phyloP scores from a whole-genome alignment of 2,113 vertebrate species.

The Podocnemis expansa region DNA sequence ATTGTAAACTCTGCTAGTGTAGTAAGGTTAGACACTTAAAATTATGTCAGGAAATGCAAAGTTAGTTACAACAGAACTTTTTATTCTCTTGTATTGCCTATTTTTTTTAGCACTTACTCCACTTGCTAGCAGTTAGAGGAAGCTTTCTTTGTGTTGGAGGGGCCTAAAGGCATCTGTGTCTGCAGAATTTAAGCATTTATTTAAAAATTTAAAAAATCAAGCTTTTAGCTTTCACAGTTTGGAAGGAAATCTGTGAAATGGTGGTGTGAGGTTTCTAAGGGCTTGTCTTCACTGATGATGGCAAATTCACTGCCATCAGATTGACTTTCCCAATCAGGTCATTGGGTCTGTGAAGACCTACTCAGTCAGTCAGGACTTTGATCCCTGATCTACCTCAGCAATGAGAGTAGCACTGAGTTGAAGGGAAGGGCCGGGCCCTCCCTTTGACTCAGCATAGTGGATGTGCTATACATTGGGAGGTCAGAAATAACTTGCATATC shows the following conservation, averaged over 20 bases:
- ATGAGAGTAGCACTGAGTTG: too few relatives aligned
- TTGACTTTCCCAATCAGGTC: too few relatives aligned
- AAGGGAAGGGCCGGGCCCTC: too few relatives aligned
- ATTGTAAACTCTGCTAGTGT: background rate
- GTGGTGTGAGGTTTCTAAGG: background rate
- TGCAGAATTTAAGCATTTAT: constrained; percentile 36
- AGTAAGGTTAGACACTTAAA: background rate
- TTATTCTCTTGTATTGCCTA: background rate
- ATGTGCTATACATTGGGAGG: too few relatives aligned
- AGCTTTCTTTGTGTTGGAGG: background rate
- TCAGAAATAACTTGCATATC: too few relatives aligned
- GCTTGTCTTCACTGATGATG: too few relatives aligned
- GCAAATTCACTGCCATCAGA: too few relatives aligned
- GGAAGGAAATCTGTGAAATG: constrained; percentile 37
- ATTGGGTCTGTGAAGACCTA: too few relatives aligned
- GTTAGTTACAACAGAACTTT: background rate
- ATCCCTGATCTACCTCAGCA: too few relatives aligned
- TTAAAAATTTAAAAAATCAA: background rate
- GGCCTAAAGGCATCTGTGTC: background rate
- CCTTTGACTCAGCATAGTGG: too few relatives aligned
- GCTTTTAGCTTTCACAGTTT: constrained; percentile 6
- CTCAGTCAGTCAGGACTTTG: too few relatives aligned
- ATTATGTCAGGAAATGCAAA: background rate
- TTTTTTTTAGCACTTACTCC: constrained; percentile 8
- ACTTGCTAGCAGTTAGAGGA: constrained; percentile 10